Evolutionary conservation across 2,113 vertebrate genomes (phyloP).

Genomic region (Lagenorhynchus albirostris): DNA sequence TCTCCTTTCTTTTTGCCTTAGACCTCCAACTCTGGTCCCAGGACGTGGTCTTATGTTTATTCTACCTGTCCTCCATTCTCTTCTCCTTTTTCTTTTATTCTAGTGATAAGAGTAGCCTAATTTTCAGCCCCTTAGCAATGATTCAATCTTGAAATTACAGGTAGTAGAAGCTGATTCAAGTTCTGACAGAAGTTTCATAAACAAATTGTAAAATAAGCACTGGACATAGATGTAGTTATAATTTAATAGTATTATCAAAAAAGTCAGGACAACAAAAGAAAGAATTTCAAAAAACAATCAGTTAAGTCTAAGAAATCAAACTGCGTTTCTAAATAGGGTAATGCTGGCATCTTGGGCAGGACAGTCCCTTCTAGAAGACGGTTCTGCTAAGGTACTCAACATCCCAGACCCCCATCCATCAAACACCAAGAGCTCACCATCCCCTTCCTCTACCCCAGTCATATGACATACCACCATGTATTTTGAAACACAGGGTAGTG

Average conservation of each 20-base stretch:
- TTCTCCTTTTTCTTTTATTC: background rate
- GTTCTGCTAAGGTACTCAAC: background rate
- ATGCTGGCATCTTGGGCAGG: background rate
- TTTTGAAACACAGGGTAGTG: background rate
- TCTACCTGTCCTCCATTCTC: background rate
- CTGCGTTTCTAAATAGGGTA: background rate
- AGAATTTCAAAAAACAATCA: background rate
- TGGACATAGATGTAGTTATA: background rate
- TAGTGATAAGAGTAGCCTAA: background rate
- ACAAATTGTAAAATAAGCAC: background rate
- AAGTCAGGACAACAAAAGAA: background rate
- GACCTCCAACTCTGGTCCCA: background rate
- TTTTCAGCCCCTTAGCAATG: background rate
- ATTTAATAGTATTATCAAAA: background rate
- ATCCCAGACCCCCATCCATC: background rate
- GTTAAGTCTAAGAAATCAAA: background rate
- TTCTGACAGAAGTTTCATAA: background rate
- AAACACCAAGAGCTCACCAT: background rate
- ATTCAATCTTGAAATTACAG: background rate
- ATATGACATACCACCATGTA: background rate
- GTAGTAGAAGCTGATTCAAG: background rate
- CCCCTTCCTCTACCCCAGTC: too few species aligned
- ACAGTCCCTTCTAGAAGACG: background rate
- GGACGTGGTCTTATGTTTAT: background rate
- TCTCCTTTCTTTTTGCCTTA: background rate